Evolutionary conservation across 1,140 invertebrate genomes (phyloP).

Genomic region (Andrena cerasifolii): DNA sequence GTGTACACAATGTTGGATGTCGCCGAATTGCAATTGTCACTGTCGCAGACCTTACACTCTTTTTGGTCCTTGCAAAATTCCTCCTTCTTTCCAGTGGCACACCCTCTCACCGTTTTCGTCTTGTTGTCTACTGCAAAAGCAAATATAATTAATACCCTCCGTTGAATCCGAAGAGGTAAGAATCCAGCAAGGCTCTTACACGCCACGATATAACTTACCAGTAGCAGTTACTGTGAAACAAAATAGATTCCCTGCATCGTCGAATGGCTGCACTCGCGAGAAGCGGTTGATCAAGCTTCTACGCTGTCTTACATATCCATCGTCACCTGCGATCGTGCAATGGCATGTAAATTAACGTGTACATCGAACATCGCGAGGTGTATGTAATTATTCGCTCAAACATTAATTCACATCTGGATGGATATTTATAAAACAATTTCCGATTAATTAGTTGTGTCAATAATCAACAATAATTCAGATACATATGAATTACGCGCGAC

Average conservation of each 20-base stretch:
- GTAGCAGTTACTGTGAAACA: not conserved
- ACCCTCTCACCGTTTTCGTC: not conserved
- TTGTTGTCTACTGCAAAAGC: not conserved
- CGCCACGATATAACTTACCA: not conserved
- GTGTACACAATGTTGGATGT: not conserved
- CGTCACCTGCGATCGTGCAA: not conserved
- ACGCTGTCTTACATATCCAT: not conserved
- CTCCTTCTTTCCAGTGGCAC: not conserved
- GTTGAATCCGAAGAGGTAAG: no score
- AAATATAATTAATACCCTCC: not conserved
- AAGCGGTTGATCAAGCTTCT: not conserved
- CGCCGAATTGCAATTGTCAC: conserved; percentile 12
- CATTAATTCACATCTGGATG: no score
- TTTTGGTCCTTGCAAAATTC: not conserved
- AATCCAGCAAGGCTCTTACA: not conserved
- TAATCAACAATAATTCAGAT: no score
- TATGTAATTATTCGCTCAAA: no score
- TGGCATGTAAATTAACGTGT: not conserved
- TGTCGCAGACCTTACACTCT: not conserved
- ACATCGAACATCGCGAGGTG: no score
- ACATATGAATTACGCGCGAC: no score
- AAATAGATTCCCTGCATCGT: rapidly evolving
- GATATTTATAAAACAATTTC: no score
- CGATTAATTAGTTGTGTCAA: no score
- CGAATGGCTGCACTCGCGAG: not conserved